Base-by-base conservation (phyloP, 2,113 vertebrate genomes). In the Sterrhoptilus dennistouni region DNA sequence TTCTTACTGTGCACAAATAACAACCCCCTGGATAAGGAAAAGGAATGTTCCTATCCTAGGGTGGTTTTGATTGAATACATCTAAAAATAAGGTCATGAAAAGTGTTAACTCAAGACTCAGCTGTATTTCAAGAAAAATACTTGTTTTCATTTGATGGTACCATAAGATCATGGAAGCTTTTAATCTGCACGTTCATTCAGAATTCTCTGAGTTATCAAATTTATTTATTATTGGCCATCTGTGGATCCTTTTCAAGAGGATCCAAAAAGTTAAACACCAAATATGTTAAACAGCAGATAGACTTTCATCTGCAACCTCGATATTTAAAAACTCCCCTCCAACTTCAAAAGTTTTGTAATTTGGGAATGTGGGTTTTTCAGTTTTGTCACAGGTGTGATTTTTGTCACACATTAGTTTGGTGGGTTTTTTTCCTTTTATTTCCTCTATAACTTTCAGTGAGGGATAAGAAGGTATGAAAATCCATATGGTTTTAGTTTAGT, bases 361-460 rank as follows among this genome's bases (percentile, higher is more conserved):
- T 76, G 35, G 11, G 2, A 35, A 24, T 52, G 38, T 33, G 19
- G 31, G 8, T 69, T 83, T 14, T 71, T 60, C 6, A 14, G 6
- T 72, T 65, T 64, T 77, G 18, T 28, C 31, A 23, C 15, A 14
- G 10, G 23, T 1, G 4, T 40, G 45, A 53, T 53, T 87, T 89
- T 54, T 61, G 36, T 31, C 12, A 12, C 33, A 36, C 18, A 4
- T 54, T 33, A 57, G 6, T 35, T 72, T 66, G 9, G 24, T 20
- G 11, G 0, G 1, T 17, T 45, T 16, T 27, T 60, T 72, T 10
- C 5, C 6, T 49, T 27, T 17, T 31, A 11, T 8, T 2, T 5
- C 3, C 5, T 20, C 14, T 10, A 22, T 52, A 74, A 52, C 8
- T 78, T 68, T 56, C 49, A 53, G 21, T 35, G 61, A 47, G 29